Evolutionary conservation across 2,113 vertebrate genomes (phyloP).

Genomic region (Myiopsitta monachus): DNA sequence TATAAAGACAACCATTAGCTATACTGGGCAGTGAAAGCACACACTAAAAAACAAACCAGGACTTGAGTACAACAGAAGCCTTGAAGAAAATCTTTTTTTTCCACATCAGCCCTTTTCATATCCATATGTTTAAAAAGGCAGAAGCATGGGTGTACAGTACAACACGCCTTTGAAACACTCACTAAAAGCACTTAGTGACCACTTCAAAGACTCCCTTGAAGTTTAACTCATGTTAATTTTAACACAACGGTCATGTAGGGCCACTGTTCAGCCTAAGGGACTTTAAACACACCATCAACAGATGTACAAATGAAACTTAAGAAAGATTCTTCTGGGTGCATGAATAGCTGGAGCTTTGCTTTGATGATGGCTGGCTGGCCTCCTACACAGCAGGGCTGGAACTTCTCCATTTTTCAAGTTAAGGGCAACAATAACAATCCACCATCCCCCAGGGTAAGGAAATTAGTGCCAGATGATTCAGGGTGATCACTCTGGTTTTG

Average conservation of each 20-base stretch:
- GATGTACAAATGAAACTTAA: conserved; percentile 13
- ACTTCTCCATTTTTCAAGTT: background rate
- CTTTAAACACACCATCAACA: conserved; percentile 31
- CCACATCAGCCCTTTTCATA: background rate
- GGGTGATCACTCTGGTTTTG: background rate
- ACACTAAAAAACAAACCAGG: background rate
- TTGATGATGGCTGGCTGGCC: conserved; percentile 23
- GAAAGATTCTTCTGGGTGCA: background rate
- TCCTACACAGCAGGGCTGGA: conserved; percentile 8
- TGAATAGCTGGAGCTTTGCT: background rate
- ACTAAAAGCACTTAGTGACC: conserved; percentile 29
- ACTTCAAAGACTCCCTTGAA: conserved; percentile 44
- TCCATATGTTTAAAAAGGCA: background rate
- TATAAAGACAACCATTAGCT: background rate
- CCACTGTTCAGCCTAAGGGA: conserved; percentile 3
- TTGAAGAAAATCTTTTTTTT: background rate
- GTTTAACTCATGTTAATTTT: conserved; percentile 24
- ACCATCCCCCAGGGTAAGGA: background rate
- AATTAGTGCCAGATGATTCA: conserved; percentile 35
- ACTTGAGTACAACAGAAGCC: background rate
- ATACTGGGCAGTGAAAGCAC: background rate
- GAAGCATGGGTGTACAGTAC: background rate
- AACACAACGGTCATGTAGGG: background rate
- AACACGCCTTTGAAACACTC: conserved; percentile 14
- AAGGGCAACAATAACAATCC: conserved; percentile 18